Evolutionary conservation across 2,113 vertebrate species (phyloP).

Genomic region (Mixornis gularis): DNA sequence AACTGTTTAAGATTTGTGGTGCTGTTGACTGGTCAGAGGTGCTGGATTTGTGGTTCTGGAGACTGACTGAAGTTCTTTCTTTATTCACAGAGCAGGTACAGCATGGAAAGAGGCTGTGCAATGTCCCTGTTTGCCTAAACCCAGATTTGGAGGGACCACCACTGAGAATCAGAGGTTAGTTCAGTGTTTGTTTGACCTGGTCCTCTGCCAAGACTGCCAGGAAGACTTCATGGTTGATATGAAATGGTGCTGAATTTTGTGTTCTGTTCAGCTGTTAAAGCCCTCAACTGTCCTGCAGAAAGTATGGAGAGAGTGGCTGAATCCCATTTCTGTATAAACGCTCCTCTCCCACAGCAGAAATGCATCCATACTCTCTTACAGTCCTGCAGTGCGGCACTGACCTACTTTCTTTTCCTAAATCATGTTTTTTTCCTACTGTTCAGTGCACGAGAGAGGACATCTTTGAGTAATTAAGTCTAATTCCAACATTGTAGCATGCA

Average conservation of each 20-base stretch:
- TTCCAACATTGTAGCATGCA: not conserved
- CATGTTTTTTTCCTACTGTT: not conserved
- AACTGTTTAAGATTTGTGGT: not conserved
- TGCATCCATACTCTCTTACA: not conserved
- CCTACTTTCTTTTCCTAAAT: not conserved
- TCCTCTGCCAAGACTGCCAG: not conserved
- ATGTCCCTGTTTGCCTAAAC: conserved; percentile 72
- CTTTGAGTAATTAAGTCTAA: not conserved
- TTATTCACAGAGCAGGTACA: conserved; percentile 80
- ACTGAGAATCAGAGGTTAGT: conserved; percentile 76
- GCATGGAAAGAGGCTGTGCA: conserved; percentile 74
- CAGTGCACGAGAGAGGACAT: not conserved
- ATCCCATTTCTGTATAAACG: not conserved
- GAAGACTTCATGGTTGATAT: not conserved
- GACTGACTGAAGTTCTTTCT: conserved; percentile 62
- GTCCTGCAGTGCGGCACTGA: not conserved
- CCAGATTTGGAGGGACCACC: conserved; percentile 77
- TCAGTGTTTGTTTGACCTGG: not conserved
- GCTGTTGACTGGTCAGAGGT: not conserved
- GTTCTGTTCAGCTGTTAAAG: not conserved
- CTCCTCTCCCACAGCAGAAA: not conserved
- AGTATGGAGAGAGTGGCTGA: not conserved
- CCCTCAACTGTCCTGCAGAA: not conserved
- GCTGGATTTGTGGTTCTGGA: not conserved
- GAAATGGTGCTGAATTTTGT: not conserved